Base-by-base conservation (phyloP, 53 echinoderm and acorn worm genomes). In the Arbacia lixula region DNA sequence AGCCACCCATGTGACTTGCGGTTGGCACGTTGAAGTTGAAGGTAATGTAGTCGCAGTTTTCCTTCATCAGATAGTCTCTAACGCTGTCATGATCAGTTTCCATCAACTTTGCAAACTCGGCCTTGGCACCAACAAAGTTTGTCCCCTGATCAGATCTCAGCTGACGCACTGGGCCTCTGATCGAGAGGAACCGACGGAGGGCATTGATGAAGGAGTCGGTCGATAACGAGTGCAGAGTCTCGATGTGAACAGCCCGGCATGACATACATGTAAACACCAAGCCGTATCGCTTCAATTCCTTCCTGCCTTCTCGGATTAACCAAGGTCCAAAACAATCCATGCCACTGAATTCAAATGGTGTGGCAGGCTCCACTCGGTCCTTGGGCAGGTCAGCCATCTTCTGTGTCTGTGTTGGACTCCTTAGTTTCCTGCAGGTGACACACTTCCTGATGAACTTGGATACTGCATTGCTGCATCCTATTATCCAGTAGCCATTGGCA, bases 271-370 rank as follows among this genome's bases (percentile, higher is more conserved):
- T 84, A 39, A 93, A 93, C 3, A 93, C n/a, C 2, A 87, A 60
- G 5, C 93, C 89, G 41, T 89, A 92, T 12, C 89, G 58, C 43
- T 93, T 93, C 58, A 90, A 0, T 27, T 87, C 82, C 25, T 71
- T 87, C 27, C 93, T 68, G 36, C 93, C 87, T 36, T 90, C 79
- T 60, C 84, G 87, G 12, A 93, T 83, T 0, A 57, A 3, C 16
- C 53, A 90, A 2, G 93, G 93, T 1, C 89, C 89, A 49, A 93
- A 93, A 69, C 53, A 90, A 40, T 93, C 93, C 52, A 92, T 83
- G 0, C 76, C 89, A 28, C 83, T 38, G 52, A 84, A 89, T 0
- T 68, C 72, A 36, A 88, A 92, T 36, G 88, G 88, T 52, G 88
- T 68, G 12, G 75, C 66, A 21, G 81, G 74, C 12, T 61, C 33